Evolutionary conservation across 2,888 invertebrate genomes (phyloP), one percentile per base, ranked within the genome.

Genomic region (Bellardia pandia): DNA sequence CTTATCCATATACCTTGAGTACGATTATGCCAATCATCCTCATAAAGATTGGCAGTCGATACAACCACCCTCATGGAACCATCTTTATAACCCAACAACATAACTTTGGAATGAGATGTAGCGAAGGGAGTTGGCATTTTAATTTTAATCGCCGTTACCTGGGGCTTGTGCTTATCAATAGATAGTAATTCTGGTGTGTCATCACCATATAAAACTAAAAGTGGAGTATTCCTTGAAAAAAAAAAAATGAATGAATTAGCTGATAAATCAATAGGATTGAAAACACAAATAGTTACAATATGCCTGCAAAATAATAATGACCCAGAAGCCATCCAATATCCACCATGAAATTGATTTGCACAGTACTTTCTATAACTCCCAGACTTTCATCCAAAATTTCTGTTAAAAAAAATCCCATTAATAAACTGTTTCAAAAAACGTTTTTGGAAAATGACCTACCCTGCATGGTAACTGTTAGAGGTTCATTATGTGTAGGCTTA

Each of bases 1-100:
- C 98, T 98, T 45, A 99, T 95, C 99, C 99, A 99, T 11, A 98
- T 93, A 95, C 98, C 98, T 93, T 99, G 99, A 0, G 98, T 98
- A 90, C 98, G 96, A 92, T 98, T 97, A 90, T 97, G 96, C 99
- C 99, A 99, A 93, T 99, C 99, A 88, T 97, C 96, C 37, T 96
- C 94, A 89, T 98, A 97, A 4, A 99, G 94, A 94, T 99, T 99
- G 0, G 99, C 98, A 0, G 99, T 99, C 0, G 97, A 97, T 48
- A 99, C 95, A 0, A 98, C 96, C 7, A 99, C 96, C 13, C 98
- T 94, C 76, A 99, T 94, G 0, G 97, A 97, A 0, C 96, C 95
- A 90, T 98, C 96, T 86, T 95, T 96, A 91, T 98, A 98, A 71
- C 96, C 95, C 0, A 99, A 94, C 0, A 99, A 92, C 95, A 98